Percentiles rank a stretch among this genome's conserved stretches.
Evolutionary conservation across 2,888 invertebrate genomes (phyloP).

Genomic region (Yponomeuta cagnagella): DNA sequence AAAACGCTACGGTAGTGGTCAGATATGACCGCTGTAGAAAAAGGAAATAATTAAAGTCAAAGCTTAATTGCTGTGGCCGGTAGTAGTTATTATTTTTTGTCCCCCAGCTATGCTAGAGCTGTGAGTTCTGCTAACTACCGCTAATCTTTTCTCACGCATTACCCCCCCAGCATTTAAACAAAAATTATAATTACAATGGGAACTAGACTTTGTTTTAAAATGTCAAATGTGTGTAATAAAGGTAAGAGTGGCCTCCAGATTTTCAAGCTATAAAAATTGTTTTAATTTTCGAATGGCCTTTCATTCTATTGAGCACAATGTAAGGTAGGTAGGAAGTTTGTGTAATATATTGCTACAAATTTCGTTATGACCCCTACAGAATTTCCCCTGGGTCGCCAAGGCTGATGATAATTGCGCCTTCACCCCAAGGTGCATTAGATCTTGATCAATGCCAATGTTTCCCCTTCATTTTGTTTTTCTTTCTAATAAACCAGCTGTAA

Average conservation of each 20-base stretch:
- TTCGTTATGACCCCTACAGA: constrained; percentile 40
- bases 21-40: constrained; percentile 16
- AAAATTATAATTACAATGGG: constrained; percentile 4
- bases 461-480: constrained; percentile 34
- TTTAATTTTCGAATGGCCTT: background rate
- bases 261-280: background rate
- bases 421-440: constrained; percentile 57
- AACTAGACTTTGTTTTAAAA: background rate
- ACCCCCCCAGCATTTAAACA: constrained; percentile 4
- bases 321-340: constrained; percentile 22
- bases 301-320: constrained; percentile 21
- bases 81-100: constrained; percentile 32
- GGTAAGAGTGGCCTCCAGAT: background rate
- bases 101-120: constrained; percentile 20
- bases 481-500: constrained; percentile 37
- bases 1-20: background rate
- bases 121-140: constrained; percentile 13
- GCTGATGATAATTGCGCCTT: constrained; percentile 51
- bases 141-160: constrained; percentile 13
- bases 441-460: constrained; percentile 51
- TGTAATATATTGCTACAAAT: constrained; percentile 34
- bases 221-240: background rate
- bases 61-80: constrained; percentile 30
- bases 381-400: constrained; percentile 52
- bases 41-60: constrained; percentile 24